A percentile compares a stretch with the other conserved stretches of the same genome.
Evolutionary conservation across 2,888 invertebrate genomes (phyloP).

Genomic region (Caenorhabditis wallacei): DNA sequence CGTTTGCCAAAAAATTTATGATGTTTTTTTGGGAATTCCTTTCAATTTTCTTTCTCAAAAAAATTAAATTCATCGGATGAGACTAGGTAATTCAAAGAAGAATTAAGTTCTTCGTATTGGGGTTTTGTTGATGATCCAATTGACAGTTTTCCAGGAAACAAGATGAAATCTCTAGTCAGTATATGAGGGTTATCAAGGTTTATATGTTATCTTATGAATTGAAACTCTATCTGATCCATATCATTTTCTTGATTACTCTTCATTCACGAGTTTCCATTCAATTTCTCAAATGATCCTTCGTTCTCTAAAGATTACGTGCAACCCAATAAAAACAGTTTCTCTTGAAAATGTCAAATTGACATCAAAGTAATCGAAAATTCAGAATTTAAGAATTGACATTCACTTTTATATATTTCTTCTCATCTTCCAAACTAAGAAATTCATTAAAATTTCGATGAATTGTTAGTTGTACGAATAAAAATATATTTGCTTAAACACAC

Average conservation of each 20-base stretch:
- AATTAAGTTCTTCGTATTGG: too few species aligned
- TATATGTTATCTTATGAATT: too few species aligned
- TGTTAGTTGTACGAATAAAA: not conserved
- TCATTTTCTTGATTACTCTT: too few species aligned
- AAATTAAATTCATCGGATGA: not conserved
- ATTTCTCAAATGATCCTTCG: not conserved
- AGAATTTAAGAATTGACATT: not conserved
- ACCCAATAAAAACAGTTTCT: not conserved
- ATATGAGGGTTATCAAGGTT: too few species aligned
- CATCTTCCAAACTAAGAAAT: conserved; percentile 3
- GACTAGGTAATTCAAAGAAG: too few species aligned
- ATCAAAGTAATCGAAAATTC: not conserved
- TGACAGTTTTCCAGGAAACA: too few species aligned
- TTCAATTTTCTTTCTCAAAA: not conserved
- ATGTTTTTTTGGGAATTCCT: not conserved
- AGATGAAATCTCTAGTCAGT: too few species aligned
- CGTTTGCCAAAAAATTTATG: not conserved
- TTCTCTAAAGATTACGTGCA: too few species aligned
- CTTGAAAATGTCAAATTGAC: not conserved
- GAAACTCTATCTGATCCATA: too few species aligned
- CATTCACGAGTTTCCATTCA: too few species aligned
- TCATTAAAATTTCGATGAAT: not conserved
- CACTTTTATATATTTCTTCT: not conserved
- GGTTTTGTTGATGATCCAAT: too few species aligned
- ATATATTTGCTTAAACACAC: conserved; percentile 26